Evolutionary conservation across 2,797 vertebrate genomes (phyloP), one percentile per base, ranked within the genome.

Genomic region (Lophotriccus pileatus): DNA sequence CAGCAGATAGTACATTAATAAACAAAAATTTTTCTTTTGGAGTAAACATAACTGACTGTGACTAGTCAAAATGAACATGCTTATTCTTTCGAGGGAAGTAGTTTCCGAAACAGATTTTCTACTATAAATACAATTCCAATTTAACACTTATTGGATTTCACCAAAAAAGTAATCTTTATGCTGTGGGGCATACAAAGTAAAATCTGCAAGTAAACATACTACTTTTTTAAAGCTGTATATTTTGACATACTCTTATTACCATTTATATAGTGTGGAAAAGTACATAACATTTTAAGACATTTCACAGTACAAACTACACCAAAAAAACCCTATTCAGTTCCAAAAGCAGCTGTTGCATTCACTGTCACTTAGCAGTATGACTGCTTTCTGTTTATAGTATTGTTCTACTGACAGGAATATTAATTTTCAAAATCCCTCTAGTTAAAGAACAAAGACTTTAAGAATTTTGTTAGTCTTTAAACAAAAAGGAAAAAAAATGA

Each of bases 391-490:
- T 53, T 92, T 84, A 60, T 53, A 73, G n/a, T 23, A 67, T 73
- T 53, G 34, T 72, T 84, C 39, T 55, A 93, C 87, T 91, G 91
- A 95, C 34, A 76, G 32, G 84, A 94, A 92, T 94, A 94, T 75
- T 96, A 94, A 84, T 84, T 94, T 90, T 78, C 47, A 49, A 84
- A 81, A 90, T 63, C 4, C 19, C 21, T 44, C 20, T 52, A 25
- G 25, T 92, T 89, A 63, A 84, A 69, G 46, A 94, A 58, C 27
- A 17, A 88, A 70, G 43, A 25, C 63, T 47, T 81, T 73, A 14
- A 17, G 19, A 87, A 27, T 32, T 20, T 56, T 87, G 2, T 66
- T 66, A 46, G 27, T 9, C 36, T 63, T 79, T 50, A 78, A 84
- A 55, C 22, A 59, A 60, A 59, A 81, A 27, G 1, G 14, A 74